phyloP scores from a whole-genome alignment of 53 echinoderm and acorn worm genomes.

The Antedon mediterranea region DNA sequence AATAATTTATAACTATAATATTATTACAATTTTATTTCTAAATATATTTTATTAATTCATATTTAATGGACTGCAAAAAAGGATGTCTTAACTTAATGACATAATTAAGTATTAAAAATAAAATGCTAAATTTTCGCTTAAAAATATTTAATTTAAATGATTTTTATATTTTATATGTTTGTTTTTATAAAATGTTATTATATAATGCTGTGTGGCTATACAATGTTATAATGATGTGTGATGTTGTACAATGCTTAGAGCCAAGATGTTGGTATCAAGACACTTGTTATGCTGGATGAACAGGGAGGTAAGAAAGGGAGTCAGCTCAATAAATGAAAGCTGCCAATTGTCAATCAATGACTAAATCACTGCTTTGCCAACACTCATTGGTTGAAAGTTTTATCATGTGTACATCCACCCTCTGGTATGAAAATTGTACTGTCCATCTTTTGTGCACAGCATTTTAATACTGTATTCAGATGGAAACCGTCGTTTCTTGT shows the following conservation, averaged over 20 bases:
- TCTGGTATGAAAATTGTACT: background rate
- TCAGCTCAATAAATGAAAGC: background rate
- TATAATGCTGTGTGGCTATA: background rate
- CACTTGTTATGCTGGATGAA: constrained; percentile 99
- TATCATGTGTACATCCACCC: constrained; percentile 1
- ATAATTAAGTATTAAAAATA: too few species aligned
- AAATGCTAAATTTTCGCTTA: too few species aligned
- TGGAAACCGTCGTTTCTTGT: background rate
- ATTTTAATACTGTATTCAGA: background rate
- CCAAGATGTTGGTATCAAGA: constrained; percentile 99
- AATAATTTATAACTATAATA: too few species aligned
- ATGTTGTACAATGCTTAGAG: constrained; percentile 44
- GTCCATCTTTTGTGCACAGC: background rate
- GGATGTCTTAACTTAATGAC: too few species aligned
- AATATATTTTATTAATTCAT: too few species aligned
- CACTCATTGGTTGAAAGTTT: constrained; percentile 1
- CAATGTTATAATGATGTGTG: background rate
- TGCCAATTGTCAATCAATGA: background rate
- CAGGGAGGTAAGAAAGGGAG: constrained; percentile 86
- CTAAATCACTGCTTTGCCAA: background rate
- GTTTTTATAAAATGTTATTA: too few species aligned
- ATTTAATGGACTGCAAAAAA: too few species aligned
- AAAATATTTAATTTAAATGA: too few species aligned
- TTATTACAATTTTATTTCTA: too few species aligned
- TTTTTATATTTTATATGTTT: too few species aligned